Conservation (phyloP, 2,797 vertebrate genomes). For the Microtus obscurus region DNA sequence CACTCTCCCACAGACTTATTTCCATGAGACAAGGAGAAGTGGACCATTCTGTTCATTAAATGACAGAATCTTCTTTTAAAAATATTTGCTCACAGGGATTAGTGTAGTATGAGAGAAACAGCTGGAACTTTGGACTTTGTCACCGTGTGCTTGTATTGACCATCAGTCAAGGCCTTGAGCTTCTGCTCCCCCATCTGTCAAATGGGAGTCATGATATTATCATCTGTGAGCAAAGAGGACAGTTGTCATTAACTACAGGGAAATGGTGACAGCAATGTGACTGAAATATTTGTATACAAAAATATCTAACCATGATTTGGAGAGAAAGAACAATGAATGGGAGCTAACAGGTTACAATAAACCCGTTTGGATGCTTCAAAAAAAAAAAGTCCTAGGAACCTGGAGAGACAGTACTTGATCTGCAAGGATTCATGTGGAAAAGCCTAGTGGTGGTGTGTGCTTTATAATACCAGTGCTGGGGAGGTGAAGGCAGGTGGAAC, state of each 20-base stretch:
- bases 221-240: not conserved
- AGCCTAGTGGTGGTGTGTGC: not conserved
- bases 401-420: not conserved
- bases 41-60: not conserved
- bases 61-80: not conserved
- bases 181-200: constrained; percentile 10
- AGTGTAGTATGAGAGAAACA: not conserved
- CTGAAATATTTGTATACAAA: not conserved
- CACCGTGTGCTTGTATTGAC: not conserved
- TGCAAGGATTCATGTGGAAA: not conserved
- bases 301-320: constrained; percentile 4
- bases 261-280: not conserved
- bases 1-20: not conserved
- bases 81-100: not conserved
- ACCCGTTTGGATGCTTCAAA: not conserved
- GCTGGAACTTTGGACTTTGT: not conserved
- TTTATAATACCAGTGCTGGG: not conserved
- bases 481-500: not conserved
- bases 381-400: not conserved
- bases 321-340: not conserved
- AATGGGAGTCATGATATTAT: not conserved
- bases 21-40: not conserved
- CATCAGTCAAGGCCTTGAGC: not conserved
- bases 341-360: not conserved
- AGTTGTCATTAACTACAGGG: not conserved